Base-by-base conservation (phyloP, 2,888 invertebrate species). In the Magallana nippona region DNA sequence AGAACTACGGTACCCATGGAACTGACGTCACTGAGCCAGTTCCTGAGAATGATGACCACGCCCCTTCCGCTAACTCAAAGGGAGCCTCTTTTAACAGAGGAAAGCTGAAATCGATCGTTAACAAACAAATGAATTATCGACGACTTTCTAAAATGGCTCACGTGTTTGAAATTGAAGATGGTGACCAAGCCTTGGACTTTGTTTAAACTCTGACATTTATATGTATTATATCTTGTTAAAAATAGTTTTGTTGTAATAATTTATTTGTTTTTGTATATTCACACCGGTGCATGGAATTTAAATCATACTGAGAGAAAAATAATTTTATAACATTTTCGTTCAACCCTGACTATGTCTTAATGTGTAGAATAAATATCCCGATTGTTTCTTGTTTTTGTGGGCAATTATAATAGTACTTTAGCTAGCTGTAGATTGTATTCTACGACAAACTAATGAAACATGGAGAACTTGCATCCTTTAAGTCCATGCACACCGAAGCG, bases 161-260 rank as follows among this genome's bases (percentile, higher is more conserved):
- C 32, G 71, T 71, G 13, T 71, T 71, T 71, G 71, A 71, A 22
- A 32, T 71, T 27, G 63, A 63, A 8, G 63, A 63, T 22, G 13
- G 19, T n/a, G 60, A 60, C 11, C 71, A 71, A 13, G 22, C 71
- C 15, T 13, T 71, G 32, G 71, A 71, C 3, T 13, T 71, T 22
- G 71, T 71, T 71, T 71, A 71, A 71, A 27, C 27, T 15, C 10
- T 32, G 17, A 15, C n/a, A n/a, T 60, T 0, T 1, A n/a, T 60
- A 3, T 60, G 17, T 60, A 15, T n/a, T 60, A 2, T n/a, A n/a
- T 17, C 17, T 60, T n/a, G n/a, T n/a, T 60, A 60, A n/a, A n/a
- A n/a, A n/a, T 17, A n/a, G n/a, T 5, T 60, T 13, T n/a, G 0
- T 60, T 17, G n/a, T n/a, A 1, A 60, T 15, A 0, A 8, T 60